These are phyloP conservation scores for Hirundichthys speculiger DNA, from an alignment of 2,113 vertebrate species.

Conservation along the genomic window DNA sequence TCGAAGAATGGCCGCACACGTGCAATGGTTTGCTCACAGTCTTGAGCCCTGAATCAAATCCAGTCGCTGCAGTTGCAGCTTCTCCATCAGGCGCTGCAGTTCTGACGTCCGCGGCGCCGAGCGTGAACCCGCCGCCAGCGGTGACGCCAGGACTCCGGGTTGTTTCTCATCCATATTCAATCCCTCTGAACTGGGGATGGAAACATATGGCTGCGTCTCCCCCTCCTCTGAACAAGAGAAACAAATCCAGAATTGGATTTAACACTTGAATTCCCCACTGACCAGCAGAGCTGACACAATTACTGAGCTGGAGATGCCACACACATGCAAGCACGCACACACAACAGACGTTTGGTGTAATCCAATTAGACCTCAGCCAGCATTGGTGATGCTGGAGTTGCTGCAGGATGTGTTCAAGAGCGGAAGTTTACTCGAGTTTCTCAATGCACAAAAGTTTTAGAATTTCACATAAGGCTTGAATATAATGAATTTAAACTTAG, in stretches of 20 bases:
- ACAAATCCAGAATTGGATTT: constrained; percentile 84
- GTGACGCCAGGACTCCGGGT: constrained; percentile 50
- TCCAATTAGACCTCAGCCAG: constrained; percentile 71
- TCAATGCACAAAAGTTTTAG: constrained; percentile 14
- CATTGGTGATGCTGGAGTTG: constrained; percentile 35
- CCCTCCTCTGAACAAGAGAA: constrained; percentile 73
- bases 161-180: constrained; percentile 83
- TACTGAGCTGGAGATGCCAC: constrained; percentile 71
- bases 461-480: constrained; percentile 23
- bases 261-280: constrained; percentile 81
- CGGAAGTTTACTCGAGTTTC: constrained; percentile 23
- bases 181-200: constrained; percentile 72
- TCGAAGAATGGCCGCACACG: no score
- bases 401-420: constrained; percentile 21
- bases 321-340: constrained; percentile 40
- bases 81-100: neutral
- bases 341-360: constrained; percentile 54
- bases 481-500: constrained; percentile 2
- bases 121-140: constrained; percentile 51
- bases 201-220: constrained; percentile 81
- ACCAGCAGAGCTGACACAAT: constrained; percentile 79
- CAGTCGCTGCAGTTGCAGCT: neutral
- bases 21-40: no score
- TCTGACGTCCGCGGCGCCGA: constrained; percentile 35
- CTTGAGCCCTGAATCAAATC: no score